Conservation (phyloP, 2,797 vertebrate genomes). For the Buceros bicornis region DNA sequence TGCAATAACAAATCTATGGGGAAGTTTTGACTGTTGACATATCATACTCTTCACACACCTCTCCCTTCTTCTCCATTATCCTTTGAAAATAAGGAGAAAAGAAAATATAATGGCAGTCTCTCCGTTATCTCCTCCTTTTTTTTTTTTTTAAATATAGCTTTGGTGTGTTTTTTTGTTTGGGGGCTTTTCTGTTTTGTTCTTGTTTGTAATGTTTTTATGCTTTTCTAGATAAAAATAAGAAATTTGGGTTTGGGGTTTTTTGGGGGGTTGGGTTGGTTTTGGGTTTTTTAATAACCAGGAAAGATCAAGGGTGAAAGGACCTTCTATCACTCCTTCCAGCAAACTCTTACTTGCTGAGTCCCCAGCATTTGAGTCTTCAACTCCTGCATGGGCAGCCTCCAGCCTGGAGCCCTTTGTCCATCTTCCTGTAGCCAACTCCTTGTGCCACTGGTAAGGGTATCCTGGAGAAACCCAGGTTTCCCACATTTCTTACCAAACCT, state of each 20-base stretch:
- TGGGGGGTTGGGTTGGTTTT: accelerated
- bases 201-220: background rate
- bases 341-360: background rate
- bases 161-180: background rate
- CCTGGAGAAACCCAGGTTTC: background rate
- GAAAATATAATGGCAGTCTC: background rate
- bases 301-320: background rate
- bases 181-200: too few species aligned
- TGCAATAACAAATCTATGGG: background rate
- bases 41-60: background rate
- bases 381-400: background rate
- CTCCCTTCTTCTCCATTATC: background rate
- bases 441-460: background rate
- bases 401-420: background rate
- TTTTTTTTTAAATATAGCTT: background rate
- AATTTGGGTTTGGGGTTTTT: background rate
- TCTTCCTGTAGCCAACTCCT: background rate
- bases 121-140: accelerated
- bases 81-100: background rate
- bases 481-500: background rate
- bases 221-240: background rate
- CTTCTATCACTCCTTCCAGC: background rate
- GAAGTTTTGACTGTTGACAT: background rate
- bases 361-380: background rate
- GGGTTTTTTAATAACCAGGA: background rate